These are phyloP conservation scores for Drosophila affinis DNA, from an alignment of 2,888 invertebrate species.

Conservation along the genomic window DNA sequence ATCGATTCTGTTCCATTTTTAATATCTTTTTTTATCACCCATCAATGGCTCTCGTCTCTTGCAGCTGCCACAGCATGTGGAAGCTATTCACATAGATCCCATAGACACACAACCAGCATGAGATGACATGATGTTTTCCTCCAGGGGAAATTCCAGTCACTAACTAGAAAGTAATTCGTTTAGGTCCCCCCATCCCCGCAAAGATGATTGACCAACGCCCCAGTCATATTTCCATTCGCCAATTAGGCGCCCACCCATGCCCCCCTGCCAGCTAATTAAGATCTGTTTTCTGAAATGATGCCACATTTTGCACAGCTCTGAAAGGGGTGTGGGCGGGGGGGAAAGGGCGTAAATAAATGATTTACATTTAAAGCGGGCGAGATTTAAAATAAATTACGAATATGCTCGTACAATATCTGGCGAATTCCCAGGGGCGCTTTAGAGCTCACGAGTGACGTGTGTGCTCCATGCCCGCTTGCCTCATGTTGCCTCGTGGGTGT, in stretches of 20 bases:
- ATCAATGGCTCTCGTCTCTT: no score
- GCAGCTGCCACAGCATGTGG: not conserved
- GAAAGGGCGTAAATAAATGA: conserved; percentile 59
- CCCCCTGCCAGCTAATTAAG: conserved; percentile 40
- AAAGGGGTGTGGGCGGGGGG: not conserved
- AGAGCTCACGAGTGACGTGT: conserved; percentile 48
- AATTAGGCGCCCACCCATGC: conserved; percentile 15
- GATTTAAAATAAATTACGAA: conserved; percentile 76
- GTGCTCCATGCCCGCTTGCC: conserved; percentile 26
- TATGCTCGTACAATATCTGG: conserved; percentile 50
- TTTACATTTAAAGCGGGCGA: conserved; percentile 73
- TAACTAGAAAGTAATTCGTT: not conserved
- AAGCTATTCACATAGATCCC: not conserved
- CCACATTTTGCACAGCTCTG: conserved; percentile 16
- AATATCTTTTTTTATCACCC: not conserved
- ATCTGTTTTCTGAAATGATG: conserved; percentile 36
- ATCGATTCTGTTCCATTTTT: not conserved
- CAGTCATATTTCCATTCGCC: conserved; percentile 22
- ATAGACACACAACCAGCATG: not conserved
- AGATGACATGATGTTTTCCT: no score
- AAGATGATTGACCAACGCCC: not conserved
- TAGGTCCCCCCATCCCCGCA: not conserved
- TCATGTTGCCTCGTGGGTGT: conserved; percentile 24
- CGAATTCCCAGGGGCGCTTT: conserved; percentile 77
- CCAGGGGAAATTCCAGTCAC: not conserved